Base-by-base conservation (phyloP, 2,888 invertebrate genomes). In the Cenopis cana region DNA sequence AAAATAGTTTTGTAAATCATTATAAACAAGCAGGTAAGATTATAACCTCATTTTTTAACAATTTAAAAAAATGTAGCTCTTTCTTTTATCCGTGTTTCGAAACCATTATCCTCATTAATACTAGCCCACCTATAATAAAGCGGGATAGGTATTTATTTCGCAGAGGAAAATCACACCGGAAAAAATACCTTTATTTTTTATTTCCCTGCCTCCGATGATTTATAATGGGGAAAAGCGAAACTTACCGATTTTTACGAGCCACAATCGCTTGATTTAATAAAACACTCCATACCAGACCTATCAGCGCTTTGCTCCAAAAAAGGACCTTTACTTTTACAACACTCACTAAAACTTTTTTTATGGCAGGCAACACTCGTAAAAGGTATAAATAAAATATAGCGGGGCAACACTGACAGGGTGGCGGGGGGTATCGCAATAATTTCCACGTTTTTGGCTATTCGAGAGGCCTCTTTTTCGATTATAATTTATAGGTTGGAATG, bases 331-430 rank as follows among this genome's bases (percentile, higher is more conserved):
- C 83, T 87, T 89, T 89, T 88, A 89, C 87, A 88, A 83, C 89
- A 83, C 85, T 85, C 84, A 87, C 89, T 89, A 89, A 89, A 90
- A 89, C 89, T 88, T 90, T 89, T 71, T 90, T 90, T 90, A 90
- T 85, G 81, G 86, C 81, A 86, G 83, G 85, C 85, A 90, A 84
- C 89, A 88, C 89, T 88, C 89, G 89, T 89, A 89, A 90, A 90
- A 86, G 88, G 86, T 89, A 87, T 89, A 89, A 89, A 89, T 89
- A 89, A 90, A 87, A 89, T 88, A 89, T 87, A 88, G 84, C 86
- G 82, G 81, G 85, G 88, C 82, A 85, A 87, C 87, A 86, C 85
- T 83, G 88, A 82, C 85, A 81, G 84, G 83, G 82, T 75, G 78
- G 79, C 77, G 79, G 81, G 84, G 24, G 84, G 84, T 80, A 80